Percentiles rank a stretch among this genome's conserved stretches.
These are phyloP conservation scores for Melanaphis sacchari DNA, from an alignment of 1,140 invertebrate genomes.

Conservation along the genomic window DNA sequence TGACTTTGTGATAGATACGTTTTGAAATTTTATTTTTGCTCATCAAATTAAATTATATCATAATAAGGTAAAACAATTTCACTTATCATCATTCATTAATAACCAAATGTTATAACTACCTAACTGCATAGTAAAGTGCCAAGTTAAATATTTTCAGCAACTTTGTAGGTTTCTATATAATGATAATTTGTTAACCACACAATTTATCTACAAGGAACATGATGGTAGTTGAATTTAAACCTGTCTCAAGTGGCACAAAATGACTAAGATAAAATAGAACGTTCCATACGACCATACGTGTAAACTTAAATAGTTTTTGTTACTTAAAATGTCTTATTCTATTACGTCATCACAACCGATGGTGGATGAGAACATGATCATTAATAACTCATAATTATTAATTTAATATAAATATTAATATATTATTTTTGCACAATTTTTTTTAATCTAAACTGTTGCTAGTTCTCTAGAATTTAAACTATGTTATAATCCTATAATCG, in stretches of 20 bases:
- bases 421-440: neutral
- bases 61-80: neutral
- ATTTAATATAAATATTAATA: too few relatives aligned
- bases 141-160: neutral
- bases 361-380: neutral
- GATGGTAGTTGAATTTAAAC: neutral
- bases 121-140: neutral
- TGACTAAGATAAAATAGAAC: neutral
- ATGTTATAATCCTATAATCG: neutral
- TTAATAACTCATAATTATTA: too few relatives aligned
- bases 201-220: too few relatives aligned
- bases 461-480: neutral
- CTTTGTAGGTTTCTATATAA: neutral
- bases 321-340: neutral
- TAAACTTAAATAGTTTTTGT: neutral
- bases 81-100: neutral
- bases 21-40: neutral
- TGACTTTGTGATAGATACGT: neutral
- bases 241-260: neutral
- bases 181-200: neutral
- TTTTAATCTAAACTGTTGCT: neutral
- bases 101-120: neutral
- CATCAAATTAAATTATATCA: neutral
- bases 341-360: neutral
- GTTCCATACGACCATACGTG: neutral